Evolutionary conservation across 2,888 invertebrate species (phyloP).

Genomic region (Malachius bipustulatus): DNA sequence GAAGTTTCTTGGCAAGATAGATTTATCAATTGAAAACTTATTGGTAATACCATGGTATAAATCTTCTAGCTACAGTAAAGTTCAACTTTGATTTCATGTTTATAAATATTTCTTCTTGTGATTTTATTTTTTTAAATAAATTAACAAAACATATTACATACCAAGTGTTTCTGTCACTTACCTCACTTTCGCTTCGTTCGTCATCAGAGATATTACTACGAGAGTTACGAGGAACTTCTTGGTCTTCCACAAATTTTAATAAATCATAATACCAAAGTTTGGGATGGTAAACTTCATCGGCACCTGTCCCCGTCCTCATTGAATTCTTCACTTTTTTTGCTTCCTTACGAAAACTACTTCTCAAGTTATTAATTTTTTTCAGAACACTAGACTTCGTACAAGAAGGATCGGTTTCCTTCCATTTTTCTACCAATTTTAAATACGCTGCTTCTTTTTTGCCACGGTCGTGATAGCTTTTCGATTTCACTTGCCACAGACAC

Average conservation of each 20-base stretch:
- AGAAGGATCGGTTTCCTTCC: slow-evolving; percentile 15
- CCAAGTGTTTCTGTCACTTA: too few species aligned
- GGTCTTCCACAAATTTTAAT: neutral
- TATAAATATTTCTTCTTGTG: too few species aligned
- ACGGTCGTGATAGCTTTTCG: slow-evolving; percentile 20
- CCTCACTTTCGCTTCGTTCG: too few species aligned
- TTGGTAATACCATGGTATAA: too few species aligned
- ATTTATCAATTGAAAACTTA: too few species aligned
- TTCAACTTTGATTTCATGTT: too few species aligned
- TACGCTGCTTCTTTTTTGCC: slow-evolving; percentile 18
- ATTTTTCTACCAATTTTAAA: slow-evolving; percentile 15
- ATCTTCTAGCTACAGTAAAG: too few species aligned
- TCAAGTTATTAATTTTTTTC: slow-evolving; percentile 4
- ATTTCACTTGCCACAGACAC: slow-evolving; percentile 21
- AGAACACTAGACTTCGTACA: slow-evolving; percentile 16
- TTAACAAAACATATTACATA: too few species aligned
- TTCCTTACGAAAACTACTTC: neutral
- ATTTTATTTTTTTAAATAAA: too few species aligned
- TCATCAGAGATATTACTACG: neutral
- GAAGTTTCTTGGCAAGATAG: slow-evolving; percentile 10
- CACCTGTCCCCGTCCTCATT: neutral
- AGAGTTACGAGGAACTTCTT: neutral
- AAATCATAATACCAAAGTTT: neutral
- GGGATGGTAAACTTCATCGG: neutral
- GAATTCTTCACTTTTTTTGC: neutral